Base-by-base conservation (phyloP, 2,797 vertebrate species). In the Sebastes melanostomus region DNA sequence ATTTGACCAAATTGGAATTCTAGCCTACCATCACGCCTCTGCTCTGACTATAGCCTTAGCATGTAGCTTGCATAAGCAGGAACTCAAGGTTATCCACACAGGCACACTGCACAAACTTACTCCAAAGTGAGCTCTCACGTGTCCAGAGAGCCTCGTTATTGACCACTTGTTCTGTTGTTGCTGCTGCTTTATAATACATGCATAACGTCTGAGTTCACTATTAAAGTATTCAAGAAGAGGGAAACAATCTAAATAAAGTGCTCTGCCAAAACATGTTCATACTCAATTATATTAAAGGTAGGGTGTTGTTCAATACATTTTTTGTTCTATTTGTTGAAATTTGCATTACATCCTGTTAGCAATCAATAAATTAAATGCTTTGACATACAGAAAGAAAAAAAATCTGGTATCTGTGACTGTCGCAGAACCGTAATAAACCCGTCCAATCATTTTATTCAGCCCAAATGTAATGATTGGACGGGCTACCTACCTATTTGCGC, bases 1-100 rank as follows among this genome's bases (percentile, higher is more conserved):
- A 92, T 92, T 52, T 81, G 72, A 85, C 78, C 69, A 78, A 89
- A 89, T 90, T 93, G 89, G 82, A 87, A 91, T 87, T 83, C 81
- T 60, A 62, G 78, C 81, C 80, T 75, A 80, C 85, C 32, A 82
- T 80, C 69, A 42, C 63, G 16, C 74, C 85, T 82, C 75, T 75
- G 78, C 86, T 86, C 88, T 36, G 54, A 75, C 81, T 83, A 12
- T 82, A 81, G 84, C 77, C 77, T 87, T 86, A 84, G 70, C 83
- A 72, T 86, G 84, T 78, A 78, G 81, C 78, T 75, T 73, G 72
- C 80, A 86, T 78, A 72, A 69, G 56, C 75, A 70, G 80, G 68
- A 82, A 89, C 75, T 84, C 85, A 89, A 91, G 87, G 90, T 84
- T 86, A 86, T 60, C 68, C 87, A 59, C 77, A 81, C 70, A 71